Conservation (phyloP, 2,113 vertebrate species). For the Syngnathus floridae region DNA sequence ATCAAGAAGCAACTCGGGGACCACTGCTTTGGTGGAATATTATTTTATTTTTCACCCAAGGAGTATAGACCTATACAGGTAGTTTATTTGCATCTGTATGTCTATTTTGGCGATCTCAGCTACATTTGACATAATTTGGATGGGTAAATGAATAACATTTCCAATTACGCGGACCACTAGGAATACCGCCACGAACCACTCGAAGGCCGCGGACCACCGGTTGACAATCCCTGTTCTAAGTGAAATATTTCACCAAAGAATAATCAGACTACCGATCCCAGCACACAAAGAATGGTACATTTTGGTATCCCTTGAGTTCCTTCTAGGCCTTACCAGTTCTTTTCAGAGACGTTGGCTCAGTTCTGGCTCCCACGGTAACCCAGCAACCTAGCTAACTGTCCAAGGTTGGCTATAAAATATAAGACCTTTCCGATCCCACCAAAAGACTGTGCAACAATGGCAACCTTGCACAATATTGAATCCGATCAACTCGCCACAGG, state of each 20-base stretch:
- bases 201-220: too few species aligned
- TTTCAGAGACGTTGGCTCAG: constrained; percentile 29
- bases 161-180: too few species aligned
- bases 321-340: constrained; percentile 24
- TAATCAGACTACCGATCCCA: neutral
- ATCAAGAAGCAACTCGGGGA: too few species aligned
- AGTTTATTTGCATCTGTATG: too few species aligned
- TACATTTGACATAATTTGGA: too few species aligned
- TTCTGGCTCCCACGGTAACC: constrained; percentile 51
- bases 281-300: neutral
- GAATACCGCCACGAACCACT: too few species aligned
- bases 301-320: neutral
- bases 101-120: too few species aligned
- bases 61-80: too few species aligned
- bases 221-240: neutral
- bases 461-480: constrained; percentile 33
- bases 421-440: constrained; percentile 23
- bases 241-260: constrained; percentile 2
- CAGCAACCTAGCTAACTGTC: constrained; percentile 37
- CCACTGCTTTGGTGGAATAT: too few species aligned
- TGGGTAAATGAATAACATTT: too few species aligned
- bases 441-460: constrained; percentile 2
- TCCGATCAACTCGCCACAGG: constrained; percentile 32
- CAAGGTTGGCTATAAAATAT: constrained; percentile 30
- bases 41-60: too few species aligned